Evolutionary conservation across 2,113 vertebrate genomes (phyloP).

Genomic region (Ictidomys tridecemlineatus): DNA sequence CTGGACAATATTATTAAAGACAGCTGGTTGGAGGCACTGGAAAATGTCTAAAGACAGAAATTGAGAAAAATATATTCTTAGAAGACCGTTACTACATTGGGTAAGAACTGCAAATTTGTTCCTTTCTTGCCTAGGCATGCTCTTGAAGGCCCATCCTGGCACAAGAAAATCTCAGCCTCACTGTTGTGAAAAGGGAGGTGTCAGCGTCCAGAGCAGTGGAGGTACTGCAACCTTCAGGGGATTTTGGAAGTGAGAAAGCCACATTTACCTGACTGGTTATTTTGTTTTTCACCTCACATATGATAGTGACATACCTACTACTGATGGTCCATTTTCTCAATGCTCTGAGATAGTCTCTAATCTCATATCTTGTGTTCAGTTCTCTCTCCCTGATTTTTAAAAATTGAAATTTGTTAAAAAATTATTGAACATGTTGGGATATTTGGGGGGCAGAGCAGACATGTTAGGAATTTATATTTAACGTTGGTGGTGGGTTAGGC

Average conservation of each 20-base stretch:
- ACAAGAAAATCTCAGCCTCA: not conserved
- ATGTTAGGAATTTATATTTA: not conserved
- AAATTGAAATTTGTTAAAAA: not conserved
- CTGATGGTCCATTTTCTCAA: not conserved
- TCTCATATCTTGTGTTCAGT: not conserved
- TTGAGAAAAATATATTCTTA: not conserved
- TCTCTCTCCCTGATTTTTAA: not conserved
- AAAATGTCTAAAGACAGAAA: conserved; percentile 30
- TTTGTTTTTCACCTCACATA: not conserved
- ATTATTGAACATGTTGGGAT: not conserved
- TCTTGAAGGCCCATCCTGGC: not conserved
- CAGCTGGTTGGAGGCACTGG: not conserved
- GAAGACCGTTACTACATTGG: not conserved
- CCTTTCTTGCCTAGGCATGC: not conserved
- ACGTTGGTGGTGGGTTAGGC: not conserved
- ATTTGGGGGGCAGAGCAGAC: not conserved
- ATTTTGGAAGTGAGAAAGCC: not conserved
- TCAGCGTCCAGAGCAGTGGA: not conserved
- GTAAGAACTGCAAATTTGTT: not conserved
- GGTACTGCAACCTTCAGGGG: not conserved
- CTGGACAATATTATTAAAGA: not conserved
- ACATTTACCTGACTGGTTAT: not conserved
- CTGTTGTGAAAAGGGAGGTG: not conserved
- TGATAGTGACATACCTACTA: not conserved
- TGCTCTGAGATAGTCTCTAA: not conserved